Percentiles rank a stretch among this genome's conserved stretches.
phyloP scores from a whole-genome alignment of 2,888 invertebrate species.

The Temnothorax rugatulus region DNA sequence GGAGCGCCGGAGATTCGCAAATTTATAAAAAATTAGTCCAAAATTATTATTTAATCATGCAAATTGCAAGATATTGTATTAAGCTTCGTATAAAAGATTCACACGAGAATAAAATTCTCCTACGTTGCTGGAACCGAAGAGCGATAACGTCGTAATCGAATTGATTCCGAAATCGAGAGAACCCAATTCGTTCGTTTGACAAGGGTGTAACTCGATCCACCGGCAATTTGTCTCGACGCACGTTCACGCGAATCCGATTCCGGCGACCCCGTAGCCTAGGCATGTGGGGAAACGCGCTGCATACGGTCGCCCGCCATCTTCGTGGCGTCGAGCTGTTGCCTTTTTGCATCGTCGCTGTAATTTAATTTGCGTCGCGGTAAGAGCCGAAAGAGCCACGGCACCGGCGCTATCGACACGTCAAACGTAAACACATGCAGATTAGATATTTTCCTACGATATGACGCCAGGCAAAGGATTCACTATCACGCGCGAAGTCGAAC shows the following conservation, averaged over 20 bases:
- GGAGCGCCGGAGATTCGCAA: not conserved
- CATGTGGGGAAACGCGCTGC: not conserved
- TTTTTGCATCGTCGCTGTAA: constrained; percentile 62
- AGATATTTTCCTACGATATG: constrained; percentile 80
- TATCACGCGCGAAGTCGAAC: constrained; percentile 55
- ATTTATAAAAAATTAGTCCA: not conserved
- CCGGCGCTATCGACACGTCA: constrained; percentile 76
- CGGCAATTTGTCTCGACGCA: constrained; percentile 48
- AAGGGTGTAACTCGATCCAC: constrained; percentile 48
- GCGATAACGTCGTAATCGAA: constrained; percentile 44
- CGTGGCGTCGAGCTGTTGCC: constrained; percentile 33
- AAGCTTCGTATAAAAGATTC: not conserved
- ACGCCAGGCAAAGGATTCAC: constrained; percentile 77
- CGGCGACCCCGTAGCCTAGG: constrained; percentile 18
- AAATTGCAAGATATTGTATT: constrained; percentile 13
- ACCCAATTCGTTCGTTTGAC: constrained; percentile 48
- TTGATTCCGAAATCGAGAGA: constrained; percentile 49
- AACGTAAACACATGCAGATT: constrained; percentile 83
- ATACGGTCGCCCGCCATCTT: constrained; percentile 35
- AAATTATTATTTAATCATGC: not conserved
- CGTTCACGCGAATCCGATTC: constrained; percentile 49
- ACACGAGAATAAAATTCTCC: constrained; percentile 15
- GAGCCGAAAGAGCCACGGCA: constrained; percentile 65
- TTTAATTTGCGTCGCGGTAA: constrained; percentile 70
- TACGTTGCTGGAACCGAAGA: not conserved